These are phyloP conservation scores for Pollachius pollachius DNA, from an alignment of 2,113 vertebrate species.

Conservation along the genomic window DNA sequence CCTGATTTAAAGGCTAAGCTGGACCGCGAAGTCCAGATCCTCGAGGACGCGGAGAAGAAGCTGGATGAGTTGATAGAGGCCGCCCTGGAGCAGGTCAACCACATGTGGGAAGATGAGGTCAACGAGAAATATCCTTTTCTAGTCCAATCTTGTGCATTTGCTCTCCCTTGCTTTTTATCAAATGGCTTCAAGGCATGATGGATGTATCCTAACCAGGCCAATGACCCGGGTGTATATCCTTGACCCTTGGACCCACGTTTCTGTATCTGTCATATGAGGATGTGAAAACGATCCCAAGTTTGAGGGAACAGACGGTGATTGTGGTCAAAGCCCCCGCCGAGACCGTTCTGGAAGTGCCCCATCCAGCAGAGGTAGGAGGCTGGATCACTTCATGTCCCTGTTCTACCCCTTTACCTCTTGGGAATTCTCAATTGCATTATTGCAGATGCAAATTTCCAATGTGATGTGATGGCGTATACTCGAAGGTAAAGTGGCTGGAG, in stretches of 20 bases:
- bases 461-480: too few relatives aligned
- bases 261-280: conserved; percentile 93
- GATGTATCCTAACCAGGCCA: background rate
- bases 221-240: conserved; percentile 48
- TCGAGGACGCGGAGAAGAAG: conserved; percentile 84
- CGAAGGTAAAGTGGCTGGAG: too few relatives aligned
- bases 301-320: conserved; percentile 93
- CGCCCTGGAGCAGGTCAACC: conserved; percentile 81
- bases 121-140: conserved; percentile 92
- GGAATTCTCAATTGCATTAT: too few relatives aligned
- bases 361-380: conserved; percentile 85
- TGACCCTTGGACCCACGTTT: conserved; percentile 79
- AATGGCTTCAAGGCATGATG: too few relatives aligned
- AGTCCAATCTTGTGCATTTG: background rate
- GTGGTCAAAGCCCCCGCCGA: conserved; percentile 93
- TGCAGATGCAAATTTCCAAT: too few relatives aligned
- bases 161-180: background rate
- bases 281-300: conserved; percentile 82
- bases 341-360: conserved; percentile 92
- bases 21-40: conserved; percentile 77
- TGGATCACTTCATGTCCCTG: too few relatives aligned
- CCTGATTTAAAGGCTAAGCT: conserved; percentile 37
- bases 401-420: too few relatives aligned
- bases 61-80: conserved; percentile 89
- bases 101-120: conserved; percentile 82